phyloP scores from a whole-genome alignment of 2,113 vertebrate genomes.

The Lathamus discolor region DNA sequence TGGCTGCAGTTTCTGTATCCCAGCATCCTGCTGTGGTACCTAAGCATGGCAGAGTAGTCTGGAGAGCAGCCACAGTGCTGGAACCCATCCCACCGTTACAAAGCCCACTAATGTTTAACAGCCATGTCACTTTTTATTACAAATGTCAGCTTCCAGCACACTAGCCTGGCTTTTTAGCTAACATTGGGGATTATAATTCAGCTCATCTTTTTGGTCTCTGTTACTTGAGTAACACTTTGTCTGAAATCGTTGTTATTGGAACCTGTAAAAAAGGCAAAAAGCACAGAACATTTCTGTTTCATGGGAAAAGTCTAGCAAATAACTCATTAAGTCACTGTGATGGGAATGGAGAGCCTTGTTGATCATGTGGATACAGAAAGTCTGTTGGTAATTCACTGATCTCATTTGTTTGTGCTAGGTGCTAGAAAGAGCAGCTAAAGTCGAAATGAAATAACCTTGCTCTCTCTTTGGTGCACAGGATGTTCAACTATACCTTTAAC shows the following conservation, averaged over 20 bases:
- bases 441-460: neutral
- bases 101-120: neutral
- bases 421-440: neutral
- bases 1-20: neutral
- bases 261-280: neutral
- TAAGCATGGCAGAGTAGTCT: neutral
- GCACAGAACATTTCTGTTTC: neutral
- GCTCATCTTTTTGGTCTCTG: neutral
- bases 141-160: slow-evolving; percentile 3
- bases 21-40: neutral
- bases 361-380: neutral
- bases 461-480: neutral
- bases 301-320: neutral
- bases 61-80: neutral
- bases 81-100: neutral
- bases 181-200: neutral
- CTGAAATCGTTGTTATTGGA: neutral
- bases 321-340: neutral
- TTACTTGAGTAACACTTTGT: neutral
- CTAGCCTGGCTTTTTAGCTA: neutral
- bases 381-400: neutral
- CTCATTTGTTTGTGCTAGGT: neutral
- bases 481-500: neutral
- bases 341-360: neutral
- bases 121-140: slow-evolving; percentile 5